Evolutionary conservation across 2,113 vertebrate genomes (phyloP), one percentile per base, ranked within the genome.

Genomic region (Zonotrichia leucophrys): DNA sequence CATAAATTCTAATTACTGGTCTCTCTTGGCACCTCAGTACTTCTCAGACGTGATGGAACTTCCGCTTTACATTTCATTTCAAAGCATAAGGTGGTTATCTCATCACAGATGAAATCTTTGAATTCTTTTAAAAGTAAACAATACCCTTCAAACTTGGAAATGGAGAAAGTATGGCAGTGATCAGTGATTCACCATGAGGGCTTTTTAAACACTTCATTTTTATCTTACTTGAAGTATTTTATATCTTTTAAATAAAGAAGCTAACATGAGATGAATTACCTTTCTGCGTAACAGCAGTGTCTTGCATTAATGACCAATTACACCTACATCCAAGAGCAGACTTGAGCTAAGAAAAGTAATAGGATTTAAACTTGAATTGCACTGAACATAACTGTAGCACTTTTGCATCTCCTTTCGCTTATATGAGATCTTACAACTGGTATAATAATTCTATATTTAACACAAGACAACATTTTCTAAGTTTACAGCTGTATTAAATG

Each of bases 41-140:
- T 15, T 91, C 89, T 91, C 74, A 87, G 58, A 83, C 0, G 0
- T 22, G 46, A 89, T 68, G 27, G n/a, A 91, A 90, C 56, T 87
- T 83, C 28, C 62, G 18, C 63, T 82, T 46, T 68, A 37, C 22
- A 3, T 70, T 87, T 83, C 31, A 76, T 95, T 92, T 83, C 68
- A 88, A 94, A 72, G 72, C n/a, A 87, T n/a, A 63, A 85, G 46
- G 87, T 82, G 67, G 72, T 33, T 90, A 92, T 95, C 96, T 96
- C 79, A 96, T 93, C 95, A 76, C 55, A 93, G 78, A 15, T 87
- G 35, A 96, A 95, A 96, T 92, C 86, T 91, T 81, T 55, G 66
- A 94, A 83, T 41, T 46, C 82, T 95, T 83, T 96, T 95, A 89
- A 92, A 93, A 97, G 86, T 94, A 97, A 94, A 97, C 96, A 96